A percentile compares a stretch with the other conserved stretches of the same genome.
Evolutionary conservation across 2,113 vertebrate genomes (phyloP).

Genomic region (Chunga burmeisteri): DNA sequence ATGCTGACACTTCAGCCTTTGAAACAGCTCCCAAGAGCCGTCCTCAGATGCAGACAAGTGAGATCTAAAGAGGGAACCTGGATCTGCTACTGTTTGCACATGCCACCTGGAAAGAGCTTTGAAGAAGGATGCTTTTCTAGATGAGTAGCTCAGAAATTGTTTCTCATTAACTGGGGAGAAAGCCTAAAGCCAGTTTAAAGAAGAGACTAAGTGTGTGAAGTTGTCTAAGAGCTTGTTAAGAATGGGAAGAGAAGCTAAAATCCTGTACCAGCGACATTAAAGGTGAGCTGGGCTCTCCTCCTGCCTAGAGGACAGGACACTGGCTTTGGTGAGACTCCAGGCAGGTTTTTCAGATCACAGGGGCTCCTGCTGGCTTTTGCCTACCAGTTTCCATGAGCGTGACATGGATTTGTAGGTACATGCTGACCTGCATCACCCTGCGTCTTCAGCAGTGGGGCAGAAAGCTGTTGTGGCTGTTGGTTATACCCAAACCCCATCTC

Average conservation of each 20-base stretch:
- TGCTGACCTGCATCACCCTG: not conserved
- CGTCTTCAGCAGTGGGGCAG: not conserved
- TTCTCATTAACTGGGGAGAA: constrained; percentile 34
- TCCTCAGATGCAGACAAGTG: constrained; percentile 45
- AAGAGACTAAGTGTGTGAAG: not conserved
- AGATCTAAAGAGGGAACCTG: constrained; percentile 66
- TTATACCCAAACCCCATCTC: not conserved
- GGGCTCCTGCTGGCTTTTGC: not conserved
- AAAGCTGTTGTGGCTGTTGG: not conserved
- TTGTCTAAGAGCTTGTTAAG: not conserved
- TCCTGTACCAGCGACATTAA: no score
- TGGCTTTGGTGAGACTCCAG: not conserved
- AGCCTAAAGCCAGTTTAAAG: constrained; percentile 15
- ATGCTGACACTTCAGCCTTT: constrained; percentile 75
- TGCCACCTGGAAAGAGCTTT: constrained; percentile 62
- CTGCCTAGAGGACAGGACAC: not conserved
- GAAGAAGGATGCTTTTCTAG: constrained; percentile 26
- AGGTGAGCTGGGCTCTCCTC: not conserved
- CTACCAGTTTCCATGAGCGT: fast-evolving
- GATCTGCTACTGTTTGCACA: constrained; percentile 38
- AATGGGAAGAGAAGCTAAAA: not conserved
- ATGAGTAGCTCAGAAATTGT: constrained; percentile 22
- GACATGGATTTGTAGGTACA: not conserved
- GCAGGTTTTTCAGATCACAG: no score
- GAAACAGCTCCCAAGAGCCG: constrained; percentile 71